Conservation (phyloP, 1,140 invertebrate species). For the Pogonomyrmex californicus region DNA sequence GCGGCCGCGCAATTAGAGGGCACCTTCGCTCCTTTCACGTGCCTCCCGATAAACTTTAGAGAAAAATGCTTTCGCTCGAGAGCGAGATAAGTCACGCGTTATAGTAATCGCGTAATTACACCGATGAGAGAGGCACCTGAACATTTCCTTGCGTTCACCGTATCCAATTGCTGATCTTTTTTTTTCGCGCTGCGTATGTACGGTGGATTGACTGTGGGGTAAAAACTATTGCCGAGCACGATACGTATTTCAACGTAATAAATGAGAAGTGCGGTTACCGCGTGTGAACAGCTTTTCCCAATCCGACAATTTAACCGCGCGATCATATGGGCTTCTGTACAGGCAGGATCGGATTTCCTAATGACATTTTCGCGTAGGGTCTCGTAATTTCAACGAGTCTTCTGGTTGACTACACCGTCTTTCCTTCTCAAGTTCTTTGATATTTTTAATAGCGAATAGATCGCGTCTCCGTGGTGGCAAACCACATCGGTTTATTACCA, state of each 20-base stretch:
- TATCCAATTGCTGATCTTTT: slow-evolving; percentile 21
- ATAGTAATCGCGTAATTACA: slow-evolving; percentile 35
- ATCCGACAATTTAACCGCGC: slow-evolving; percentile 16
- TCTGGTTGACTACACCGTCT: neutral
- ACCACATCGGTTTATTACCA: neutral
- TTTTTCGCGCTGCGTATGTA: neutral
- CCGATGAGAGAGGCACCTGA: neutral
- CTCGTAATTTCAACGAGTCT: slow-evolving; percentile 36
- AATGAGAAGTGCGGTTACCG: slow-evolving; percentile 38
- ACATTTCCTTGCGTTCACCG: neutral
- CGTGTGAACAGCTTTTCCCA: slow-evolving; percentile 25
- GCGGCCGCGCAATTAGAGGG: slow-evolving; percentile 30
- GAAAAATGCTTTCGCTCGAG: slow-evolving; percentile 30
- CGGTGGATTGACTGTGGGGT: slow-evolving; percentile 17
- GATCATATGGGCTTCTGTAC: slow-evolving; percentile 2
- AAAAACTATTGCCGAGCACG: slow-evolving; percentile 3
- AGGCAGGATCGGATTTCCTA: slow-evolving; percentile 15
- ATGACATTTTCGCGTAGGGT: slow-evolving; percentile 35
- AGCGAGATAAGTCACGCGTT: slow-evolving; percentile 16
- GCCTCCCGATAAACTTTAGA: slow-evolving; percentile 39
- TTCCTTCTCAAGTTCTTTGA: slow-evolving; percentile 47
- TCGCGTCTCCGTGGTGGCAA: slow-evolving; percentile 22
- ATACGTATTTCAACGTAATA: slow-evolving; percentile 42
- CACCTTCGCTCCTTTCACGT: slow-evolving; percentile 32
- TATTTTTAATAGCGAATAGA: slow-evolving; percentile 54